Percentiles rank a stretch among this genome's conserved stretches.
These are phyloP conservation scores for Acanthornis magna DNA, from an alignment of 2,797 vertebrate species.

Conservation along the genomic window DNA sequence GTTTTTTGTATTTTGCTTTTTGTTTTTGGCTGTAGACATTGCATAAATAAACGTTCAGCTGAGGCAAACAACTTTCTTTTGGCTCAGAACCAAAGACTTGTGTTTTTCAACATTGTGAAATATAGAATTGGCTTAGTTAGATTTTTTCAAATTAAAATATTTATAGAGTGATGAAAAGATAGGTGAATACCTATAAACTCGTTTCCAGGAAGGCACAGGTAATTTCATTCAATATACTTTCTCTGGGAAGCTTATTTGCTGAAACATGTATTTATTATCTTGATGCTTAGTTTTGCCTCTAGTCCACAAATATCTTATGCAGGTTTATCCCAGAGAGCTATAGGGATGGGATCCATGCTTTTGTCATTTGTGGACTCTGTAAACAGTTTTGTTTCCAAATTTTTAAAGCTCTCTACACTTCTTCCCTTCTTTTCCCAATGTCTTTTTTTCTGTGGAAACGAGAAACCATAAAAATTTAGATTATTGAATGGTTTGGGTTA, in stretches of 20 bases:
- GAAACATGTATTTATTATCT: neutral
- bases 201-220: neutral
- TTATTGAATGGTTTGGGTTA: neutral
- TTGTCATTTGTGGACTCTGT: neutral
- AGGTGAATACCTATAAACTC: neutral
- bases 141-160: neutral
- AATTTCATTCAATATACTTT: neutral
- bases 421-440: neutral
- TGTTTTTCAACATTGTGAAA: neutral
- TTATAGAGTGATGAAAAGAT: neutral
- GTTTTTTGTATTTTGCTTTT: neutral
- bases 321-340: neutral
- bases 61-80: neutral
- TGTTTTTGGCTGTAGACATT: neutral
- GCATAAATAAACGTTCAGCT: neutral
- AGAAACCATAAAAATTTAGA: neutral
- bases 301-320: neutral
- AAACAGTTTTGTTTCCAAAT: neutral
- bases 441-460: neutral
- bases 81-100: neutral
- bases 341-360: neutral
- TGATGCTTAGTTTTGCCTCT: neutral
- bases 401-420: neutral
- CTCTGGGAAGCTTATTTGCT: neutral
- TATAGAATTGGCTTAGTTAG: neutral